Evolutionary conservation across 2,113 vertebrate genomes (phyloP).

Genomic region (Rutilus rutilus): DNA sequence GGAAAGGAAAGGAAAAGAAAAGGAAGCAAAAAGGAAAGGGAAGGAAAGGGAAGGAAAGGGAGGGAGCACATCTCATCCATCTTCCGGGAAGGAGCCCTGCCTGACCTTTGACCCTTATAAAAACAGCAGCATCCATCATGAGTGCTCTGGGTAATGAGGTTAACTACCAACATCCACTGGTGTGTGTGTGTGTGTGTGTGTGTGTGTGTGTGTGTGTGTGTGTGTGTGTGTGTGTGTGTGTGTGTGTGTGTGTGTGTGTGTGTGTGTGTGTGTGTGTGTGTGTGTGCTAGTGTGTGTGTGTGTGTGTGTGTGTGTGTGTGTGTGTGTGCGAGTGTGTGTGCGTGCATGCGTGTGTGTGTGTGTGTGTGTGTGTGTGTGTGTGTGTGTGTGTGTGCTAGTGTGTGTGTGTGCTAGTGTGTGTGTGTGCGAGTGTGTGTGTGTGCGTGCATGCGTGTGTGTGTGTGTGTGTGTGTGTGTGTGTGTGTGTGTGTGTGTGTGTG

Average conservation of each 20-base stretch:
- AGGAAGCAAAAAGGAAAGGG: conserved; percentile 65
- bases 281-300: conserved; percentile 32
- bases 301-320: neutral
- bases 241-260: conserved; percentile 25
- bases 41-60: conserved; percentile 62
- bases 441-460: conserved; percentile 41
- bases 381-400: neutral
- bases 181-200: conserved; percentile 54
- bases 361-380: neutral
- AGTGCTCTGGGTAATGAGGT: conserved; percentile 73
- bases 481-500: no score
- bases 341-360: no score
- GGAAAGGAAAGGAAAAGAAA: no score
- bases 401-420: conserved; percentile 55
- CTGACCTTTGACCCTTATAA: conserved; percentile 76
- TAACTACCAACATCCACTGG: conserved; percentile 62
- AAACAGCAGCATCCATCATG: conserved; percentile 78
- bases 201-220: conserved; percentile 50
- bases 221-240: conserved; percentile 37
- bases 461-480: conserved; percentile 36
- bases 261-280: no score
- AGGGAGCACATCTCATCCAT: neutral
- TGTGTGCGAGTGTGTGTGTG: conserved; percentile 55
- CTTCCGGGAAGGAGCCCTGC: conserved; percentile 60
- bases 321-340: no score